Percentiles rank a stretch among this genome's conserved stretches.
phyloP scores from a whole-genome alignment of 1,140 invertebrate species.

The Drosophila lowei region DNA sequence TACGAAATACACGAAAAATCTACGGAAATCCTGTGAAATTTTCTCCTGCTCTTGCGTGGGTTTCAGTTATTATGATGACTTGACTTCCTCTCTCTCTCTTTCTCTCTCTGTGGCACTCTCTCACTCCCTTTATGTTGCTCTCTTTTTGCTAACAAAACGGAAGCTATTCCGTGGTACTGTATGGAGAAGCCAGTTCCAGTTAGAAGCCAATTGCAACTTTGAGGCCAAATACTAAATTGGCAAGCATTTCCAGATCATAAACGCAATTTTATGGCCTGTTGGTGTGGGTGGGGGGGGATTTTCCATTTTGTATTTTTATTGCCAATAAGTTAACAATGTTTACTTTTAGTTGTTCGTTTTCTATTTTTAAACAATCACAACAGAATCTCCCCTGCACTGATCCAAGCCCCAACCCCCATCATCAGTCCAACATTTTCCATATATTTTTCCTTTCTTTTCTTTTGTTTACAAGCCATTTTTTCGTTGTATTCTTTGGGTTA shows the following conservation, averaged over 20 bases:
- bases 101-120: slow-evolving; percentile 28
- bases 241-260: slow-evolving; percentile 64
- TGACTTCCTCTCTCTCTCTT: slow-evolving; percentile 19
- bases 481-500: slow-evolving; percentile 53
- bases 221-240: slow-evolving; percentile 28
- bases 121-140: neutral
- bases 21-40: slow-evolving; percentile 72
- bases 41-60: slow-evolving; percentile 46
- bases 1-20: slow-evolving; percentile 63
- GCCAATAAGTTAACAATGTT: slow-evolving; percentile 78
- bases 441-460: slow-evolving; percentile 11
- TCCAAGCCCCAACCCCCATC: neutral
- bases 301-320: slow-evolving; percentile 71
- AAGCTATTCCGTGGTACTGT: slow-evolving; percentile 30
- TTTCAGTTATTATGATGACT: slow-evolving; percentile 51
- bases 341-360: slow-evolving; percentile 62
- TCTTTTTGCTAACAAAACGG: slow-evolving; percentile 16
- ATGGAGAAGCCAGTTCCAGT: slow-evolving; percentile 14
- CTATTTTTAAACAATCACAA: slow-evolving; percentile 71
- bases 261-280: slow-evolving; percentile 64
- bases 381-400: slow-evolving; percentile 21
- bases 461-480: slow-evolving; percentile 66
- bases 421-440: slow-evolving; percentile 6
- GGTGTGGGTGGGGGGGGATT: slow-evolving; percentile 20
- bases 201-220: slow-evolving; percentile 39